Evolutionary conservation across 1,140 invertebrate species (phyloP).

Genomic region (Ceratina australensis): DNA sequence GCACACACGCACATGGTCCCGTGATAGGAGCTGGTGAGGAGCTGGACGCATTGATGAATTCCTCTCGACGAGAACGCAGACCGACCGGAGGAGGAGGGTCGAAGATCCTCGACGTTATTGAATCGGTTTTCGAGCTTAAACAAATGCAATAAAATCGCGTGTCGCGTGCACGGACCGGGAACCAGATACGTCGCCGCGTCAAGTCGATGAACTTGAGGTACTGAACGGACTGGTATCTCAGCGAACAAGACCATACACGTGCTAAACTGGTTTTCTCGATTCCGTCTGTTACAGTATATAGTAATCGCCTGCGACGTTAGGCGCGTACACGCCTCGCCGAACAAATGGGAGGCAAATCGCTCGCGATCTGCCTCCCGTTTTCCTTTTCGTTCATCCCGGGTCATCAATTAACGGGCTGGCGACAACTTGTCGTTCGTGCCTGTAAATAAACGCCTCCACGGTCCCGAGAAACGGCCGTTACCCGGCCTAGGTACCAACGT

Average conservation of each 20-base stretch:
- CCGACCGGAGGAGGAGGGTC: background rate
- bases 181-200: constrained; percentile 45
- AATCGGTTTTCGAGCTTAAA: constrained; percentile 12
- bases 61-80: background rate
- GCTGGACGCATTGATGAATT: background rate
- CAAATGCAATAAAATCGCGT: constrained; percentile 21
- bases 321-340: constrained; percentile 40
- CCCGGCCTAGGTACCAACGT: background rate
- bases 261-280: constrained; percentile 61
- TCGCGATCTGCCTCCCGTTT: constrained; percentile 38
- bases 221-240: constrained; percentile 43
- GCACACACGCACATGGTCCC: background rate
- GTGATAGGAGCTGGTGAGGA: too few species aligned
- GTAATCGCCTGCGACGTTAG: constrained; percentile 60
- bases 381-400: constrained; percentile 20
- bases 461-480: background rate
- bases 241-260: constrained; percentile 50
- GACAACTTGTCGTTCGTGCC: constrained; percentile 41
- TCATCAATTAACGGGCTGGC: constrained; percentile 55
- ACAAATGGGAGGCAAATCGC: constrained; percentile 61
- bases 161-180: constrained; percentile 26
- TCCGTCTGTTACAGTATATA: constrained; percentile 53
- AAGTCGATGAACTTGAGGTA: constrained; percentile 50
- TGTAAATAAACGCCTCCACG: constrained; percentile 53
- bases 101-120: constrained; percentile 4